Conservation (phyloP, 2,113 vertebrate genomes). For the Cromileptes altivelis region DNA sequence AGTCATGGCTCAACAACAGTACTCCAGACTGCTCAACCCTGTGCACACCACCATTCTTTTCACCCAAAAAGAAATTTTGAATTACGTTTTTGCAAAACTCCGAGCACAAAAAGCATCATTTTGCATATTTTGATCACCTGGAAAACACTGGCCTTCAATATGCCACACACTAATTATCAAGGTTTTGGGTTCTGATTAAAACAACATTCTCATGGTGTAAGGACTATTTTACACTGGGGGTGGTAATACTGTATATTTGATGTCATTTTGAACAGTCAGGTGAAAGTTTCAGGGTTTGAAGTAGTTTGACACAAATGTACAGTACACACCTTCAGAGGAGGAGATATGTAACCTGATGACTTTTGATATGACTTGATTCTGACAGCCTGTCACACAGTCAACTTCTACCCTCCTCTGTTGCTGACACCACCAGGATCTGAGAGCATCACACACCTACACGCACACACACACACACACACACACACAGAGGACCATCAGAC, state of each 20-base stretch:
- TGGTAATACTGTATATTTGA: neutral
- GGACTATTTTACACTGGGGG: neutral
- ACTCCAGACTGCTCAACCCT: too few species aligned
- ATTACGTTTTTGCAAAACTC: too few species aligned
- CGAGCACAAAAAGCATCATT: too few species aligned
- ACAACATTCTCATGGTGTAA: neutral
- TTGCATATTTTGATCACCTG: too few species aligned
- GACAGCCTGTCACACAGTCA: constrained; percentile 51
- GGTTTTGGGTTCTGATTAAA: neutral
- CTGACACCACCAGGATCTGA: constrained; percentile 34
- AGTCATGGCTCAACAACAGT: too few species aligned
- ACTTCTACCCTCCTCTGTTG: constrained; percentile 23
- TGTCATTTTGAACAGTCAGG: constrained; percentile 7
- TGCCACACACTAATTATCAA: too few species aligned
- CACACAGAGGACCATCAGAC: neutral
- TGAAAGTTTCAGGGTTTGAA: constrained; percentile 11
- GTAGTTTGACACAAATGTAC: constrained; percentile 6
- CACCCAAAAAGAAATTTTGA: too few species aligned
- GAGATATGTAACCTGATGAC: constrained; percentile 19
- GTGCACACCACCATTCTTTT: too few species aligned
- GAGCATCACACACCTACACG: constrained; percentile 31
- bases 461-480: neutral
- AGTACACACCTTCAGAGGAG: constrained; percentile 14
- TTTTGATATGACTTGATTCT: constrained; percentile 21
- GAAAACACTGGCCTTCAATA: too few species aligned